Evolutionary conservation across 53 echinoderm and acorn worm species (phyloP), one percentile per base, ranked within the genome.

Genomic region (Hippasteria phrygiana): DNA sequence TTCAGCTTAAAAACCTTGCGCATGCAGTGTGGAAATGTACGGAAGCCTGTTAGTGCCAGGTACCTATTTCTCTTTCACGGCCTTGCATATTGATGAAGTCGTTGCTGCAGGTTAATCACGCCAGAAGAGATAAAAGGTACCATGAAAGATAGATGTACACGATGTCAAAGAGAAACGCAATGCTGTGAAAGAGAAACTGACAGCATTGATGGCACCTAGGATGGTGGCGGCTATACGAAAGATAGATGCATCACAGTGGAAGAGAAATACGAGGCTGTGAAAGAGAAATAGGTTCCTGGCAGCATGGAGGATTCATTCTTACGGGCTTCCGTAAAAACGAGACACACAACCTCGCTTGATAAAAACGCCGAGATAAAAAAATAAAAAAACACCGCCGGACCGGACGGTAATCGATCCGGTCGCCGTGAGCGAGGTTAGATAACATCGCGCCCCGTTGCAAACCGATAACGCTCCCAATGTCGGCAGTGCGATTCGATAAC

Each of bases 401-500:
- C 50, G 70, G 70, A 12, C 47, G 83, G 85, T 85, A 85, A 85
- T 85, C 85, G 85, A 85, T 85, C 70, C 47, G 34, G 71, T 70
- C 85, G 36, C 22, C 36, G 5, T 63, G 70, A 46, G 70, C 85
- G 38, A 12, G 71, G 85, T 51, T 70, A 26, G 71, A 85, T 85
- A 85, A 70, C 71, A 85, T 85, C 71, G 50, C 85, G 70, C 36
- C 71, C 69, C 55, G 50, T 47, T 70, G 85, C 53, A 85, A 71
- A 53, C 70, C 33, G 85, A 85, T 85, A 50, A 71, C 63, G 71
- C 50, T 85, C 40, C n/a, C 71, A 16, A 47, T 47, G 65, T 66
- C 83, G 46, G 83, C 37, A 35, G 69, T 35, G 34, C 34, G 69
- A 36, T 35, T 10, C 33, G 34, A 7, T 26, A 18, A 20, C 26